Evolutionary conservation across 2,113 vertebrate genomes (phyloP), one percentile per base, ranked within the genome.

Genomic region (Onychorhynchus coronatus): DNA sequence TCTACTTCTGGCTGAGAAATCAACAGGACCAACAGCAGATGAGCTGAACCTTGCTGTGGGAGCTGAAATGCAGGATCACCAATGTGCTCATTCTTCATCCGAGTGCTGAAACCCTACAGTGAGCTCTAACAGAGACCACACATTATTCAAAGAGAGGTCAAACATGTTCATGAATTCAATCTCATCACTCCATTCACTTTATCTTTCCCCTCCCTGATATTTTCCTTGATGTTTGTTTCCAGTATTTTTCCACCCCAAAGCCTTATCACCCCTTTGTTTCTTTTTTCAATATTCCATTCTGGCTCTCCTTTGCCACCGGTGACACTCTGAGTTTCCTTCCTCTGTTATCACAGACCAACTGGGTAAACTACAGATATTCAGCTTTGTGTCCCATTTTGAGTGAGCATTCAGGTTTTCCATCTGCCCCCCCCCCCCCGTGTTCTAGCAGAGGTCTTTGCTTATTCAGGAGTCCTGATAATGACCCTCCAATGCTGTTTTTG

Each of bases 251-350:
- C 78, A 92, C 42, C 23, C 85, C 1, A 12, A 68, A 81, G 28
- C 27, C 55, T 91, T 95, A 94, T 96, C 91, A 41, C 39, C 62
- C 62, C 83, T 81, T 79, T 91, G 91, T 71, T 90, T 81, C 82
- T 91, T 42, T 75, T 92, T 56, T 70, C 53, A 85, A 66, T 49
- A 23, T 78, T 82, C 80, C 52, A 39, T 77, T 77, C 55, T 67
- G 79, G 59, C 50, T 87, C 73, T 63, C 46, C 65, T 78, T 89
- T 53, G 70, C 83, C 8, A 5, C 52, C 1, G 2, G 68, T 81
- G 92, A 93, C 91, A 76, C 76, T 93, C 44, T 37, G 1, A 0
- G 52, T 84, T 97, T 95, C 86, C 91, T 89, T 78, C 82, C 91
- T 96, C 86, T 96, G 93, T 96, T 96, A 85, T 92, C 91, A 42